A percentile compares a stretch with the other conserved stretches of the same genome.
These are phyloP conservation scores for Drosophila antonietae DNA, from an alignment of 2,888 invertebrate species.

Conservation along the genomic window DNA sequence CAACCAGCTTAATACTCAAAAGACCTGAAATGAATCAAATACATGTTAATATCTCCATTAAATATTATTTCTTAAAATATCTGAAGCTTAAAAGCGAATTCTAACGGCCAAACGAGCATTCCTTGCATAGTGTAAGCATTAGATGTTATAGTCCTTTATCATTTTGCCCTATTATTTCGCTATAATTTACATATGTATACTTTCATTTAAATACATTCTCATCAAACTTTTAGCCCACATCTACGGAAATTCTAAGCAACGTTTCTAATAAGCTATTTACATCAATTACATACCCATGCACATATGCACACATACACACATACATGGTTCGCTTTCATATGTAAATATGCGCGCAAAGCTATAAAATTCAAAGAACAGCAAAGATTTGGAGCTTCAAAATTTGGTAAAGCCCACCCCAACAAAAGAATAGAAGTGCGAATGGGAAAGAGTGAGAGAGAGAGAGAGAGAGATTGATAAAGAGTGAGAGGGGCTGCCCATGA, in stretches of 20 bases:
- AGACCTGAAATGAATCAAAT: not conserved
- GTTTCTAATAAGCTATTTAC: conserved; percentile 17
- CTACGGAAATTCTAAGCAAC: not conserved
- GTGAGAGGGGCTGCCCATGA: conserved; percentile 9
- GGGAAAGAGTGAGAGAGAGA: not conserved
- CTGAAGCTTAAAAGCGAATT: not conserved
- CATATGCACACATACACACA: not conserved
- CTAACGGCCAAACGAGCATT: not conserved
- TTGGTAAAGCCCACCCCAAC: conserved; percentile 44
- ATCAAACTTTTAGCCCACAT: not conserved
- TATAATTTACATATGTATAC: not conserved
- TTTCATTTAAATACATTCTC: not conserved
- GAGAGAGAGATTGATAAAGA: not conserved
- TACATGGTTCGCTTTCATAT: conserved; percentile 10
- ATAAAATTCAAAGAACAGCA: conserved; percentile 34
- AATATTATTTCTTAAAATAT: not conserved
- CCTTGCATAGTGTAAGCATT: not conserved
- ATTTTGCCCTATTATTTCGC: too few species aligned
- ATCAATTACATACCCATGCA: conserved; percentile 4
- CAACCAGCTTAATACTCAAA: not conserved
- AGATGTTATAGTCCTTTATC: not conserved
- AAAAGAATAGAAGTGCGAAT: not conserved
- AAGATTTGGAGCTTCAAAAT: conserved; percentile 65
- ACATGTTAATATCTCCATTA: not conserved
- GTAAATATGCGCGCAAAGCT: conserved; percentile 30